Evolutionary conservation across 1,140 invertebrate species (phyloP), one percentile per base, ranked within the genome.

Genomic region (Drosophila albomicans): DNA sequence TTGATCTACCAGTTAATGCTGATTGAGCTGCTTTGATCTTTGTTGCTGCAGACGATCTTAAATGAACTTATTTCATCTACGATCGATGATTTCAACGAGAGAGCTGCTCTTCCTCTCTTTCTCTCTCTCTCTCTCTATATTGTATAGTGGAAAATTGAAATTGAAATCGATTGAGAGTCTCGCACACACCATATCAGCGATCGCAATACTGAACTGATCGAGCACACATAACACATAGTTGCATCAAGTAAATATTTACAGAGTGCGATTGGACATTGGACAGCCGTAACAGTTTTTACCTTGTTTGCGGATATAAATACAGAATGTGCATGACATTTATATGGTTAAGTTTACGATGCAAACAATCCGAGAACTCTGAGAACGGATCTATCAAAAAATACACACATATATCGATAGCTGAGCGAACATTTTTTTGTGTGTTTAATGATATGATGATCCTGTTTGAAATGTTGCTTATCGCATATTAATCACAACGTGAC

Each of bases 311-410:
- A 61, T 69, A 61, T 54, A 62, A 62, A 62, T 63, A 73, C 67
- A 81, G 1, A 38, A 67, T 59, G 57, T 46, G 54, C 46, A 49
- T 72, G 67, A 72, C 73, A 76, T 68, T 79, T 69, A 74, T 69
- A 74, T 64, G 58, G 32, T 51, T 45, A 25, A 57, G 13, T 46
- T 70, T 70, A 70, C 28, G 67, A 70, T 45, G n/a, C 30, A 30
- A 32, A 59, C 6, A 8, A 38, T 10, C 7, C 8, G 35, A 38
- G 35, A 38, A 38, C 35, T 8, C 16, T 16, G 0, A 16, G 11
- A 16, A 45, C 15, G n/a, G 11, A 65, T 16, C 11, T 8, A 25
- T 1, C 2, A 20, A 51, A 16, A 49, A 49, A 49, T 8, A 25
- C 3, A 49, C 7, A 1, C 2, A 25, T 25, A 25, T 25, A 28